Conservation (phyloP, 2,888 invertebrate genomes). For the Aphrophora alni region DNA sequence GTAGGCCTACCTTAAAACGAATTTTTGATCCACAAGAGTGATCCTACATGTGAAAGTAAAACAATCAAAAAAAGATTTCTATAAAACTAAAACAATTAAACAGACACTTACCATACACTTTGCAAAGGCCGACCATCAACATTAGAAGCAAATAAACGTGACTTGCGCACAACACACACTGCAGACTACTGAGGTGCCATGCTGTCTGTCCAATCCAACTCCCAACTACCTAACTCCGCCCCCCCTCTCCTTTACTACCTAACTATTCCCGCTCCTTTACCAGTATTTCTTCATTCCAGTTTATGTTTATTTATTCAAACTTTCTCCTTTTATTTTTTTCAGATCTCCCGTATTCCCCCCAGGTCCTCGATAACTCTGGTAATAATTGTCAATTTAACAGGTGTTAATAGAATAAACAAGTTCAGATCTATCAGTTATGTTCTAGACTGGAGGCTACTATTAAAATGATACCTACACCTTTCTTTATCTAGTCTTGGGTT, state of each 20-base stretch:
- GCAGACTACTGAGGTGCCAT: not conserved
- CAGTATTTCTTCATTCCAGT: not conserved
- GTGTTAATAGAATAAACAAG: slow-evolving; percentile 2
- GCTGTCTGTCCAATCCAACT: not conserved
- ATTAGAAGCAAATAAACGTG: not conserved
- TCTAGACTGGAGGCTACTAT: too few species aligned
- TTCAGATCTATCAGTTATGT: not conserved
- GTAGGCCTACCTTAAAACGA: too few species aligned
- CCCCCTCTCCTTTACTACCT: too few species aligned
- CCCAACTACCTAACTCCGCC: slow-evolving; percentile 6
- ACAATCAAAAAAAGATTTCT: too few species aligned
- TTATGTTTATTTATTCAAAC: not conserved
- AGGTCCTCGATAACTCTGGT: not conserved
- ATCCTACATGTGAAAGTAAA: too few species aligned
- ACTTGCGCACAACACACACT: not conserved
- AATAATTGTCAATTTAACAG: not conserved
- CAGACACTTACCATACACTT: not conserved
- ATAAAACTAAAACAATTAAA: not conserved
- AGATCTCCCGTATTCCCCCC: not conserved
- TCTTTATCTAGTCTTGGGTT: too few species aligned
- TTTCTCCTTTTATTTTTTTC: not conserved
- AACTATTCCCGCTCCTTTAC: not conserved
- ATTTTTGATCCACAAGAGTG: too few species aligned
- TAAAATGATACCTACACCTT: too few species aligned
- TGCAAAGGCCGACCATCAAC: not conserved